Percentiles rank a stretch among this genome's conserved stretches.
These are phyloP conservation scores for Lottia gigantea DNA, from an alignment of 2,888 invertebrate genomes.

Conservation along the genomic window DNA sequence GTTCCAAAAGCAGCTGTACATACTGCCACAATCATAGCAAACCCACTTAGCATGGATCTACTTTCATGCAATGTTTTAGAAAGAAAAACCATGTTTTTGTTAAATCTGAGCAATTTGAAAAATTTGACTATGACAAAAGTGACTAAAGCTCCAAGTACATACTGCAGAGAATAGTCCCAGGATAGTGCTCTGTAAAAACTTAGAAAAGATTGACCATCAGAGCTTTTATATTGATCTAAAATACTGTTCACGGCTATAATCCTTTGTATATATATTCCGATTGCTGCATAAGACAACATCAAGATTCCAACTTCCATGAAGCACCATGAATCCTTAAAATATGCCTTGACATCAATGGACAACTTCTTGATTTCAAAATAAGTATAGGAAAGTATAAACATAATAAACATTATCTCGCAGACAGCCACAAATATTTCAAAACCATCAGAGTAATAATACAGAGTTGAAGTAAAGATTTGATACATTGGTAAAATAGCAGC, in stretches of 20 bases:
- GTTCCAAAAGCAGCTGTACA: conserved; percentile 38
- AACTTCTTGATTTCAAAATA: conserved; percentile 39
- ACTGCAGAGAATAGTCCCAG: conserved; percentile 40
- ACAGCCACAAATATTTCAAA: conserved; percentile 36
- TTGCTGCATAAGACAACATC: conserved; percentile 33
- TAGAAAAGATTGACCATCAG: conserved; percentile 30
- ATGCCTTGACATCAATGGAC: conserved; percentile 29
- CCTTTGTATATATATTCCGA: conserved; percentile 44
- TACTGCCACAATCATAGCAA: conserved; percentile 29
- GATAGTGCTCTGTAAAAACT: conserved; percentile 45
- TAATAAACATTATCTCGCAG: conserved; percentile 40
- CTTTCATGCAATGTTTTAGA: conserved; percentile 32
- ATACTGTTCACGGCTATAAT: conserved; percentile 32
- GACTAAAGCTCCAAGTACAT: conserved; percentile 41
- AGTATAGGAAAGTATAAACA: conserved; percentile 37
- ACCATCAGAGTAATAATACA: conserved; percentile 39
- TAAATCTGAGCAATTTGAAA: conserved; percentile 44
- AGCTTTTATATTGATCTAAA: conserved; percentile 31
- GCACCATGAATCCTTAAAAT: conserved; percentile 44
- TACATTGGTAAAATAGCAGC: conserved; percentile 38
- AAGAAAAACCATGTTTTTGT: conserved; percentile 38
- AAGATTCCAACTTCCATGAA: conserved; percentile 43
- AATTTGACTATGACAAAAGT: conserved; percentile 43
- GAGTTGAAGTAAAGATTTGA: conserved; percentile 42
- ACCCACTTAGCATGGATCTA: conserved; percentile 30